Evolutionary conservation across 2,888 invertebrate species (phyloP), one percentile per base, ranked within the genome.

Genomic region (Helleia helle): DNA sequence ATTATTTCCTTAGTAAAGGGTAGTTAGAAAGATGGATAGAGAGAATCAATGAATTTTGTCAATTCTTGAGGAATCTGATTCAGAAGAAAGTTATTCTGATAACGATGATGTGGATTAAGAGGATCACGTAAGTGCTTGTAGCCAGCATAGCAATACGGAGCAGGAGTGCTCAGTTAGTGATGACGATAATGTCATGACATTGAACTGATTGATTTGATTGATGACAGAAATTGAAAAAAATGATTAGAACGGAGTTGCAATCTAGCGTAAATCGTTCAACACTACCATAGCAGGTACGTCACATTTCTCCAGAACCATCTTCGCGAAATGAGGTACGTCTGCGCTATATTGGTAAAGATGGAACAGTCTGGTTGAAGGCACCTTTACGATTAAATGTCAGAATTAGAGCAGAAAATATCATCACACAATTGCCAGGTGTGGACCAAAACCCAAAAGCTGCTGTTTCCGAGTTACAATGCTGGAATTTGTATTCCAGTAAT

Each of bases 321-420:
- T 6, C 1, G 28, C 28, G 3, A 11, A 12, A 28, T 28, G 28
- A 28, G 12, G 12, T 28, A 28, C 28, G 11, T 3, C 28, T 12
- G 28, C 9, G 28, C 6, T 28, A 28, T 7, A 28, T 28, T 28
- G 11, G 28, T n/a, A n/a, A n/a, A n/a, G n/a, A 28, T 28, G 28
- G 28, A 28, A 28, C 28, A 12, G 12, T 28, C 28, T 28, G 28
- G 28, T 28, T 28, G 28, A 28, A 28, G 28, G 11, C 28, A 28
- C 28, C 28, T 28, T 28, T 28, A 28, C 11, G 28, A 28, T 12
- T 28, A 28, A 28, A 28, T 28, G 12, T 28, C 28, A 13, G 28
- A 28, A 28, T 28, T 28, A 28, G 28, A 28, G 12, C 13, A 8
- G 12, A 28, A 28, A 28, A 28, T 28, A 28, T 28, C 28, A 11